Evolutionary conservation across 2,113 vertebrate species (phyloP).

Genomic region (Pandion haliaetus): DNA sequence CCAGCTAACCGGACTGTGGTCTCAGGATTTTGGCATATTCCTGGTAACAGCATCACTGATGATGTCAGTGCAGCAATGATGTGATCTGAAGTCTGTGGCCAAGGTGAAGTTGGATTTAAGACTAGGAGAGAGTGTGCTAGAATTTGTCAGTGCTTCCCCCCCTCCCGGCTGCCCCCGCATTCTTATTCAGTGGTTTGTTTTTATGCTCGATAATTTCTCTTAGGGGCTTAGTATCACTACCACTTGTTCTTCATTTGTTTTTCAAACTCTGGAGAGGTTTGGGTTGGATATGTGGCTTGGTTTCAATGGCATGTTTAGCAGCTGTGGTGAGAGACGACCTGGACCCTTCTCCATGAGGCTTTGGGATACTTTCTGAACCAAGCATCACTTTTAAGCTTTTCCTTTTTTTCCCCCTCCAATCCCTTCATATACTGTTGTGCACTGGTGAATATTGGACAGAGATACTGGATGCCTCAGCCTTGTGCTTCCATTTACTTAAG

Average conservation of each 20-base stretch:
- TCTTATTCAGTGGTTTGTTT: not conserved
- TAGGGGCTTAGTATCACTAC: no score
- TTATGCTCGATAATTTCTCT: not conserved
- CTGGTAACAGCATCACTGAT: not conserved
- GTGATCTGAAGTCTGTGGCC: not conserved
- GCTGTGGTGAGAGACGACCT: not conserved
- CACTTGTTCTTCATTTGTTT: not conserved
- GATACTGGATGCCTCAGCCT: not conserved
- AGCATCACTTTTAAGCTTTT: not conserved
- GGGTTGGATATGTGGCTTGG: not conserved
- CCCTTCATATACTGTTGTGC: not conserved
- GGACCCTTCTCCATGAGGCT: not conserved
- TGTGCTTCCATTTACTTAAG: not conserved
- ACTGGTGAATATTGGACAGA: not conserved
- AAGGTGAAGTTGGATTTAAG: not conserved
- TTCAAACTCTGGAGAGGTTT: not conserved
- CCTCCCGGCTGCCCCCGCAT: accelerated
- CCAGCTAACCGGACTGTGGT: accelerated
- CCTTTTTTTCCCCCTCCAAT: not conserved
- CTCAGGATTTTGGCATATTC: not conserved
- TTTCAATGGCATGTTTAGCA: not conserved
- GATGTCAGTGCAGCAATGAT: not conserved
- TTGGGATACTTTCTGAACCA: not conserved
- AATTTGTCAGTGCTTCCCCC: not conserved
- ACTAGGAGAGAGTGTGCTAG: not conserved